These are phyloP conservation scores for Trachemys scripta DNA, from an alignment of 2,113 vertebrate genomes.

Conservation along the genomic window DNA sequence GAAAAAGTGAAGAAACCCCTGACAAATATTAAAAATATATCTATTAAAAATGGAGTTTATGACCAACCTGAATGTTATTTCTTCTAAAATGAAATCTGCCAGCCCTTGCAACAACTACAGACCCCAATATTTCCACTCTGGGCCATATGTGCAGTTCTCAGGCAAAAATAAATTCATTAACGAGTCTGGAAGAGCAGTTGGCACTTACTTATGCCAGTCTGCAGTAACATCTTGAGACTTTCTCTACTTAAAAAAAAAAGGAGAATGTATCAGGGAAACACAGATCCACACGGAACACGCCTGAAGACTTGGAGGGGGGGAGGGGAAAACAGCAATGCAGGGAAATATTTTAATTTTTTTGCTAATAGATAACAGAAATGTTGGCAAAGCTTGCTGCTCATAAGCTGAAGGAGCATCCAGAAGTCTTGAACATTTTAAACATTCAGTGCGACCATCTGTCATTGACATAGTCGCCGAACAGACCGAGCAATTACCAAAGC, in stretches of 20 bases:
- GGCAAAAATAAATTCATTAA: conserved; percentile 81
- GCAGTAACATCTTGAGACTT: conserved; percentile 82
- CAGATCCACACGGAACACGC: background rate
- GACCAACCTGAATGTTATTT: conserved; percentile 18
- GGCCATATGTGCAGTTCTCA: conserved; percentile 81
- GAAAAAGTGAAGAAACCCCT: background rate
- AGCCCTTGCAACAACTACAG: conserved; percentile 77
- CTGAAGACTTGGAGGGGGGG: background rate
- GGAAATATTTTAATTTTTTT: conserved; percentile 48
- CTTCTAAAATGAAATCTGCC: conserved; percentile 75
- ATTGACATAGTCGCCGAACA: conserved; percentile 62
- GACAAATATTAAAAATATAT: background rate
- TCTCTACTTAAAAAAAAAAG: conserved; percentile 59
- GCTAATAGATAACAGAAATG: conserved; percentile 67
- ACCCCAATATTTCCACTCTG: conserved; percentile 80
- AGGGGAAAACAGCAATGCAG: conserved; percentile 36
- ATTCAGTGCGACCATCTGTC: conserved; percentile 83
- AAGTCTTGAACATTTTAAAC: conserved; percentile 75
- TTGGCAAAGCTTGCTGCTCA: conserved; percentile 67
- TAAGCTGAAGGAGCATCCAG: conserved; percentile 50
- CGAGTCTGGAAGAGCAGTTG: conserved; percentile 81
- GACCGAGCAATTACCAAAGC: conserved; percentile 79
- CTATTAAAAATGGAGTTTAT: conserved; percentile 31
- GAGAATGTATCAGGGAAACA: conserved; percentile 6
- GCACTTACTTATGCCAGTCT: conserved; percentile 79